Percentiles rank a stretch among this genome's conserved stretches.
Conservation (phyloP, 1,140 invertebrate genomes). For the Drosophila sproati region DNA sequence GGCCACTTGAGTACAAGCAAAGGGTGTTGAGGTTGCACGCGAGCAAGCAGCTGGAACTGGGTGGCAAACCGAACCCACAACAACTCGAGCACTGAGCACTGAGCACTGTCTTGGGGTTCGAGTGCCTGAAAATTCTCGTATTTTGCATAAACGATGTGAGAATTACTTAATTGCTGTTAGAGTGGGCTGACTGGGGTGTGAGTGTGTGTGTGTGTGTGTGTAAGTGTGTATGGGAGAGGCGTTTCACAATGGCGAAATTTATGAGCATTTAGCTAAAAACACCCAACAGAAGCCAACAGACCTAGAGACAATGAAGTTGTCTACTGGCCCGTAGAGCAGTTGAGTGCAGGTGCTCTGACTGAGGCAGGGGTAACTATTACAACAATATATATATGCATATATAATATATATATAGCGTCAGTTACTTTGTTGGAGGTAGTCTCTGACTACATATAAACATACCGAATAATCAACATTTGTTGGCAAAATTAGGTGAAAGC, state of each 20-base stretch:
- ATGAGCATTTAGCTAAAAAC: constrained; percentile 57
- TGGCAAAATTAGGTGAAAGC: not conserved
- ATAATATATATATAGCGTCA: constrained; percentile 18
- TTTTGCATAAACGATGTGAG: constrained; percentile 83
- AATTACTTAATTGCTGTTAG: constrained; percentile 79
- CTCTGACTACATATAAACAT: not conserved
- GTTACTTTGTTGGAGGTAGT: constrained; percentile 2
- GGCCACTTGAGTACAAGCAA: constrained; percentile 82
- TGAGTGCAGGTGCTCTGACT: constrained; percentile 20
- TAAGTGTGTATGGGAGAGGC: constrained; percentile 34
- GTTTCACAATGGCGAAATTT: constrained; percentile 54
- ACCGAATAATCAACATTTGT: constrained; percentile 11
- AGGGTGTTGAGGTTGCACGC: constrained; percentile 82
- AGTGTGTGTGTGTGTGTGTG: constrained; percentile 40
- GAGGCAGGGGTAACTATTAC: constrained; percentile 8
- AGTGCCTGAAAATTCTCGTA: constrained; percentile 53
- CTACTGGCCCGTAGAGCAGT: constrained; percentile 40
- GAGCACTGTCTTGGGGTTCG: not conserved
- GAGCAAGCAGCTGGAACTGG: constrained; percentile 64
- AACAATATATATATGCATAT: not conserved
- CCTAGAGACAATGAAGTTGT: constrained; percentile 73
- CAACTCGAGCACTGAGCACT: not conserved
- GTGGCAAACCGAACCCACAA: constrained; percentile 8
- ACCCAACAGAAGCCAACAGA: constrained; percentile 12
- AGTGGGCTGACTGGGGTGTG: constrained; percentile 9